Conservation (phyloP, 2,113 vertebrate genomes). For the Anser cygnoides region DNA sequence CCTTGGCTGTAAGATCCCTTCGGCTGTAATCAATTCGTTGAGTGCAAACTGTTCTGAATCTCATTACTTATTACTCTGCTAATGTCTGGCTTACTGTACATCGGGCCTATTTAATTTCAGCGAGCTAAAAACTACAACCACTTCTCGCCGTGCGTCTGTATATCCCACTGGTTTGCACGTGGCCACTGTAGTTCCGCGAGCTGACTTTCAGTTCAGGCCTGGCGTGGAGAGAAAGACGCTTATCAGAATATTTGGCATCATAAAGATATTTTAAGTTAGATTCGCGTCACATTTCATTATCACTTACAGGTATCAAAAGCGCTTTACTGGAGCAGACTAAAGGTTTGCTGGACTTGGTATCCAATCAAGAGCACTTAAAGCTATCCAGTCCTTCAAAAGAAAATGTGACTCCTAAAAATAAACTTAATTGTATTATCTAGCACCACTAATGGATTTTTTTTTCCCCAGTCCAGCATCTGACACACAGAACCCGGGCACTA, state of each 20-base stretch:
- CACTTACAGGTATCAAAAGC: background rate
- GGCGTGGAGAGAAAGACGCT: background rate
- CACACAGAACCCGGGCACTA: background rate
- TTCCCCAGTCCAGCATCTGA: background rate
- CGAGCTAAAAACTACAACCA: background rate
- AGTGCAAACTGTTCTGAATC: background rate
- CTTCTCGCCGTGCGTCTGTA: background rate
- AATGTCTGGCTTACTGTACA: background rate
- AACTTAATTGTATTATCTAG: background rate
- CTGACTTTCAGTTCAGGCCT: background rate
- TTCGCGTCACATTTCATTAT: background rate
- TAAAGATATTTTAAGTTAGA: background rate
- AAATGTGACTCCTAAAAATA: background rate
- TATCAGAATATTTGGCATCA: background rate
- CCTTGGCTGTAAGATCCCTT: background rate
- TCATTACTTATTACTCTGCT: background rate
- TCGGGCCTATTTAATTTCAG: background rate
- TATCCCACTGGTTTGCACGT: fast-evolving
- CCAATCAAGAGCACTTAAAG: background rate
- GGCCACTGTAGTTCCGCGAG: background rate
- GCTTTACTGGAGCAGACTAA: background rate
- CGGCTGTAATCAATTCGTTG: background rate
- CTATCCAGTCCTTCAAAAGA: background rate
- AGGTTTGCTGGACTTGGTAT: background rate
- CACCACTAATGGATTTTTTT: background rate